phyloP scores from a whole-genome alignment of 2,797 vertebrate genomes.

The Pristis pectinata region DNA sequence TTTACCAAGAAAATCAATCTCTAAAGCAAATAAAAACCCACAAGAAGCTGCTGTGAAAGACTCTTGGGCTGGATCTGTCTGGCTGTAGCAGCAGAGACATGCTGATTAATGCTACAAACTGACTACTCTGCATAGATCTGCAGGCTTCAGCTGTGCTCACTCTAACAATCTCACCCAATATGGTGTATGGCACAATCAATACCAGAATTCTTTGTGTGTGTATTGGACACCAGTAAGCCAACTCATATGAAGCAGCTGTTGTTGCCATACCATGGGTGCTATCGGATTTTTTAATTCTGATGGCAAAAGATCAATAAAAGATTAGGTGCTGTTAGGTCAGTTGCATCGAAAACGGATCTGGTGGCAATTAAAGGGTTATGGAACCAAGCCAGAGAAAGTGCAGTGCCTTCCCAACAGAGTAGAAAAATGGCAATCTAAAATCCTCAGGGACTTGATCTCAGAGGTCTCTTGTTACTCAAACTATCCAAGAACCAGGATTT shows the following conservation, averaged over 20 bases:
- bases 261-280: not conserved
- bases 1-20: not conserved
- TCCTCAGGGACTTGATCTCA: not conserved
- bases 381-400: not conserved
- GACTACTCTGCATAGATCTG: too few species aligned
- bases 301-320: not conserved
- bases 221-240: not conserved
- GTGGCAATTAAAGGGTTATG: not conserved
- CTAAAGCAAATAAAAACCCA: not conserved
- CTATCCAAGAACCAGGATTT: not conserved
- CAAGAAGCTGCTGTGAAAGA: too few species aligned
- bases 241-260: not conserved
- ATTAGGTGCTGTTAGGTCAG: not conserved
- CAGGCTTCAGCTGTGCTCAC: too few species aligned
- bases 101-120: too few species aligned
- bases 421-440: not conserved
- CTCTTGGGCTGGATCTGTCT: too few species aligned
- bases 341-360: not conserved
- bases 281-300: not conserved
- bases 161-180: too few species aligned
- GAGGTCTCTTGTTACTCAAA: not conserved
- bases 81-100: too few species aligned
- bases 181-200: too few species aligned
- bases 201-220: too few species aligned
- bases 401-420: not conserved